Base-by-base conservation (phyloP, 2,888 invertebrate genomes). In the Polydesmus complanatus region DNA sequence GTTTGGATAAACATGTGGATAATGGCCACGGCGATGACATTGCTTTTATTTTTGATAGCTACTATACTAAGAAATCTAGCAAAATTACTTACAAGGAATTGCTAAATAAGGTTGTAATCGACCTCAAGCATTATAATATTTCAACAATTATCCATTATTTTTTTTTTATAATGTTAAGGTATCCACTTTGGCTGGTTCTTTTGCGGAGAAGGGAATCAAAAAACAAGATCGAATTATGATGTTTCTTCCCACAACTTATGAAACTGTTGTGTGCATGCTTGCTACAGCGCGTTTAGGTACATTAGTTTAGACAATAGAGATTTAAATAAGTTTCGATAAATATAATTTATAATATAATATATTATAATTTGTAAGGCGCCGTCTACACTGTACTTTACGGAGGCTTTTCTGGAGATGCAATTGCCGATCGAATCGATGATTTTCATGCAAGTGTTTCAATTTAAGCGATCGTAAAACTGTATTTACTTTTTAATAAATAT, bases 1-100 rank as follows among this genome's bases (percentile, higher is more conserved):
- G 92, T 0, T 78, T 95, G 11, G 95, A 95, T 74, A 81, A 94
- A 0, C 94, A 95, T 75, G 86, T 94, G 3, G 78, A 80, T 5
- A 81, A 80, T 0, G 93, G 93, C 0, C 78, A 80, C 18, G 93
- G 91, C 0, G 80, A 83, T 11, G 84, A 85, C 69, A 77, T 83
- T 0, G 94, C 93, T 0, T 76, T 95, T 25, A 87, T 94, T 54
- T 86, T 94, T 72, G 94, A 95, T 74, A 92, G 92, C 48, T 94
- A 94, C 0, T 76, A 92, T 64, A 91, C 90, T 0, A 82, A 85
- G 63, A 83, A 83, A 0, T 78, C 88, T 3, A 77, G 83, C 21
- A 82, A 82, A 70, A 83, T 91, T 56, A 88, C 89, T 0, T 96
- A 91, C 72, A 78, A 79, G 14, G 86, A 93, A 71, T 76, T 94